Evolutionary conservation across 2,888 invertebrate genomes (phyloP).

Genomic region (Sepioteuthis lessoniana): DNA sequence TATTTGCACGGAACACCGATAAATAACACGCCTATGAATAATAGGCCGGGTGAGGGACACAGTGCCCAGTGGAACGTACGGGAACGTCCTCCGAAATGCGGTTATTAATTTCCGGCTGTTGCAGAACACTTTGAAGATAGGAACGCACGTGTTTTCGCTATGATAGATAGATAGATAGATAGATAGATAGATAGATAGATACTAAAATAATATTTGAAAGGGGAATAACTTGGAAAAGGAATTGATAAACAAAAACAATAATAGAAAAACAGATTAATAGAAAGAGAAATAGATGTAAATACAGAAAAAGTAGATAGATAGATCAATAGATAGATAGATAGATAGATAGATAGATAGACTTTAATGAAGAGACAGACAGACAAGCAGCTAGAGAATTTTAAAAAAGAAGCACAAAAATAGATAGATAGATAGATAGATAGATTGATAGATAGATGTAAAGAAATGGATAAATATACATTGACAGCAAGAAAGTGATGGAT

Average conservation of each 20-base stretch:
- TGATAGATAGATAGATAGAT: neutral
- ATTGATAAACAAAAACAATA: too few species aligned
- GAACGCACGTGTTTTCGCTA: neutral
- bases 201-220: too few species aligned
- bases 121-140: constrained; percentile 33
- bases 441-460: neutral
- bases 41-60: neutral
- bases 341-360: neutral
- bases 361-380: neutral
- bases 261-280: too few species aligned
- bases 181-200: neutral
- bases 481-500: neutral
- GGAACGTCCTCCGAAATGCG: neutral
- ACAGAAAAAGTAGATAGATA: neutral
- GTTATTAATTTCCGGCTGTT: constrained; percentile 33
- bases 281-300: neutral
- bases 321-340: neutral
- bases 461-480: neutral
- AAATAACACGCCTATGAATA: constrained; percentile 33
- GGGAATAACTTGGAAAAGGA: too few species aligned
- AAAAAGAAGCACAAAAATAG: neutral
- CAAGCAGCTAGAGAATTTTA: neutral
- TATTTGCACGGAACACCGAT: neutral
- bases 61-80: constrained; percentile 33
- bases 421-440: neutral